Evolutionary conservation across 2,888 invertebrate species (phyloP), one percentile per base, ranked within the genome.

Genomic region (Ctenicera cuprea): DNA sequence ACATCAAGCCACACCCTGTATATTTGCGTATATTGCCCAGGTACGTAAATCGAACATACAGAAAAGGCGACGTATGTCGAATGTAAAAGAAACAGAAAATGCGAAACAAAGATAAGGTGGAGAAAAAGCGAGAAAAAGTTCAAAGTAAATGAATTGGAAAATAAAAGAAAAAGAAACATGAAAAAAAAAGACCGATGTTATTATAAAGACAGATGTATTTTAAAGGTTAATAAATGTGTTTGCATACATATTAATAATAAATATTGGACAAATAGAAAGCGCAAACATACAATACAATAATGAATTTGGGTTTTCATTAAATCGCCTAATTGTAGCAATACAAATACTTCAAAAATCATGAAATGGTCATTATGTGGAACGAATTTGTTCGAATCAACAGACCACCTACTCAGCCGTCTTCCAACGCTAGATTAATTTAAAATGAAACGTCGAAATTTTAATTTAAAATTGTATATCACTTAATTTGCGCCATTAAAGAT

Each of bases 371-470:
- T 80, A 80, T 79, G 77, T 80, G 82, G 78, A 79, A 83, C 83
- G 82, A 83, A 83, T 83, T 77, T 77, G 68, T 78, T 80, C 80
- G 78, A 79, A 80, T 79, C 81, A 80, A 81, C 81, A 80, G 84
- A 84, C 84, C 84, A 84, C 84, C 84, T 83, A 83, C 83, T 79
- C 82, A 77, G 80, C 77, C 79, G 52, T 41, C 61, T 38, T 20
- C 37, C 61, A 33, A 14, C 30, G 14, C n/a, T 30, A 54, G 33
- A 54, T 54, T 54, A 54, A 54, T 30, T 54, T 54, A 14, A 54
- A 54, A 54, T 54, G 54, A 54, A 54, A 54, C 30, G 54, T 54
- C 14, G 7, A 54, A 30, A 54, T 30, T 54, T 54, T 54, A 54
- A 54, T 54, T 54, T 33, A 33, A 54, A 54, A 54, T 48, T 48